Percentiles rank a stretch among this genome's conserved stretches.
Conservation (phyloP, 92 coral and sea anemone species). For the Phymanthus crucifer region DNA sequence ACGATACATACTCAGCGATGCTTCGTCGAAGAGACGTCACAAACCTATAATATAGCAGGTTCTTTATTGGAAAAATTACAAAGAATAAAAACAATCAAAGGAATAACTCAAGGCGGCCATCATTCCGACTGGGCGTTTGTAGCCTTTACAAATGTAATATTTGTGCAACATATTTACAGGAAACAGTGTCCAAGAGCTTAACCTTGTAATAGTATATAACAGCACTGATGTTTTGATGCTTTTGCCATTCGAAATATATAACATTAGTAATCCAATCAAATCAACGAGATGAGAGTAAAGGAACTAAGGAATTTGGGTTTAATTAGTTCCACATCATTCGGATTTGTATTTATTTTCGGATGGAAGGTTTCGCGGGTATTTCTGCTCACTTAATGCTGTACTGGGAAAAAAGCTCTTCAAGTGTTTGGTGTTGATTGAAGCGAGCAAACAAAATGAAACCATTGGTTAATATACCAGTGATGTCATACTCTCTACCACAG, state of each 20-base stretch:
- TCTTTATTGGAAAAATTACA: too few species aligned
- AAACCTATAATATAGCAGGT: too few species aligned
- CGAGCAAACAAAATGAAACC: slow-evolving; percentile 4
- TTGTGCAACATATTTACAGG: not conserved
- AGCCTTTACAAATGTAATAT: not conserved
- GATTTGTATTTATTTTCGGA: not conserved
- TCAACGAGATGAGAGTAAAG: not conserved
- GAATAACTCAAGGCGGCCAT: too few species aligned
- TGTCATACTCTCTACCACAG: not conserved
- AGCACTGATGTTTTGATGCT: not conserved
- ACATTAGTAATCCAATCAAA: not conserved
- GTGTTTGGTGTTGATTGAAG: not conserved
- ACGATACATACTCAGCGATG: too few species aligned
- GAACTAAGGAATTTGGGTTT: not conserved
- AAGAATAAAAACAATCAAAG: too few species aligned
- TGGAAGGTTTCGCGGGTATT: not conserved
- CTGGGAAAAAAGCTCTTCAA: not conserved
- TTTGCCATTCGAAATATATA: not conserved
- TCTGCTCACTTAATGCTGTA: not conserved
- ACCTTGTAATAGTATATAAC: not conserved
- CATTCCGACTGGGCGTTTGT: too few species aligned
- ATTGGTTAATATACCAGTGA: not conserved
- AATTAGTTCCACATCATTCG: too few species aligned
- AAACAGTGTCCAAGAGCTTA: not conserved
- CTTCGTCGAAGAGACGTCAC: too few species aligned